phyloP scores from a whole-genome alignment of 2,888 invertebrate species.

The Megamerina dolium region DNA sequence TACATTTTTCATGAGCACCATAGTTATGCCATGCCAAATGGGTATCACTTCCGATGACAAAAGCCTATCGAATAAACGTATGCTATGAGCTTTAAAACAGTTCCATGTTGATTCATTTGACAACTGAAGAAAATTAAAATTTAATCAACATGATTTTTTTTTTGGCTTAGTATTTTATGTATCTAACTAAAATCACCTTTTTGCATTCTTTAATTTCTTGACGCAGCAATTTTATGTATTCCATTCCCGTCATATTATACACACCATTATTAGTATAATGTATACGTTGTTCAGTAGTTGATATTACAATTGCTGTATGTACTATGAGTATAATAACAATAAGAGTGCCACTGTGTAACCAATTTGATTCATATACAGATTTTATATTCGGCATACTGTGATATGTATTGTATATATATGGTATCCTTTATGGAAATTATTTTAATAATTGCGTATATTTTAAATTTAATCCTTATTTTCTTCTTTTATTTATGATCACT shows the following conservation, averaged over 20 bases:
- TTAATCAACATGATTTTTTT: no score
- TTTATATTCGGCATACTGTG: not conserved
- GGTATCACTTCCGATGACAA: slow-evolving; percentile 58
- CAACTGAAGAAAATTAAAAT: slow-evolving; percentile 12
- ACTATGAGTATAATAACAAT: no score
- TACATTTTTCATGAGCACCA: slow-evolving; percentile 34
- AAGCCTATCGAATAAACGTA: slow-evolving; percentile 55
- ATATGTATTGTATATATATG: not conserved
- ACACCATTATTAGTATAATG: no score
- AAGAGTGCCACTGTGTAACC: no score
- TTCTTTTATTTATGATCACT: no score
- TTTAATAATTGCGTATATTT: no score
- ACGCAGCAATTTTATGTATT: slow-evolving; percentile 26
- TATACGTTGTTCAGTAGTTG: no score
- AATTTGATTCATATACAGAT: no score
- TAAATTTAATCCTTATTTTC: no score
- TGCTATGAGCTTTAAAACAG: slow-evolving; percentile 34
- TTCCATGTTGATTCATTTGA: slow-evolving; percentile 43
- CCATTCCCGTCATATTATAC: slow-evolving; percentile 30
- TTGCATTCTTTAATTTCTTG: slow-evolving; percentile 31
- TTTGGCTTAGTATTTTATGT: no score
- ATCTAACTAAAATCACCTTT: no score
- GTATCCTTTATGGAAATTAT: not conserved
- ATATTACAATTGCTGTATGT: no score
- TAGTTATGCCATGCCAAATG: slow-evolving; percentile 58